Base-by-base conservation (phyloP, 1,140 invertebrate species). In the Plectus sambesii region DNA sequence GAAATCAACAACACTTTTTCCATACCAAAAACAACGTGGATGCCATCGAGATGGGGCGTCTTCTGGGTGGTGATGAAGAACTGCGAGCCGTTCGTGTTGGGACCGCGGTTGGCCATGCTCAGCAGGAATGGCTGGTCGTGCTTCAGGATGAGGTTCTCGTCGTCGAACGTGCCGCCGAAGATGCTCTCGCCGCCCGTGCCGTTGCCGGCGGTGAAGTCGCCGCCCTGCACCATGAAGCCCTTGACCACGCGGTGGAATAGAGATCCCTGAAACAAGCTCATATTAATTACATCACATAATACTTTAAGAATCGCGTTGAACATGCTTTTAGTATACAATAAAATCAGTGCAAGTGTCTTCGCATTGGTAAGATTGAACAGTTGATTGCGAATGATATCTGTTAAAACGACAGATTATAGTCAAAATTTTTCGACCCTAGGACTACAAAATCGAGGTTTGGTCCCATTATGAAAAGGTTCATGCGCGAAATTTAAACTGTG, bases 101-200 rank as follows among this genome's bases (percentile, higher is more conserved):
- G 81, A 0, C 93, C 92, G 4, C 55, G 60, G 45, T 65, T 65
- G 5, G 63, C 63, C 63, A 65, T 65, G 19, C 56, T 60, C 5
- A 65, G 51, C 17, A 68, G 44, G 39, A 54, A 65, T 2, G 63
- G 64, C 39, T 55, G 35, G 30, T 66, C 56, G 65, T 97, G 92
- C 68, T 88, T 87, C 2, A 96, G 70, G 47, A 77, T 79, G 68
- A 97, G 96, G 71, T 96, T 94, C 73, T 98, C 92, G 74, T 98
- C 92, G 26, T 83, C 83, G 76, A 98, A 98, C 70, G 92, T 93
- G 24, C 81, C 77, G 0, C 92, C 92, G 72, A 94, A 97, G 62
- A 98, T 96, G 2, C 87, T 92, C 69, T 88, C 87, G 24, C 92
- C 92, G n/a, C 92, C 92, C 9, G 89, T 94, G 0, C 92, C 92